Evolutionary conservation across 1,140 invertebrate species (phyloP).

Genomic region (Copidosoma floridanum): DNA sequence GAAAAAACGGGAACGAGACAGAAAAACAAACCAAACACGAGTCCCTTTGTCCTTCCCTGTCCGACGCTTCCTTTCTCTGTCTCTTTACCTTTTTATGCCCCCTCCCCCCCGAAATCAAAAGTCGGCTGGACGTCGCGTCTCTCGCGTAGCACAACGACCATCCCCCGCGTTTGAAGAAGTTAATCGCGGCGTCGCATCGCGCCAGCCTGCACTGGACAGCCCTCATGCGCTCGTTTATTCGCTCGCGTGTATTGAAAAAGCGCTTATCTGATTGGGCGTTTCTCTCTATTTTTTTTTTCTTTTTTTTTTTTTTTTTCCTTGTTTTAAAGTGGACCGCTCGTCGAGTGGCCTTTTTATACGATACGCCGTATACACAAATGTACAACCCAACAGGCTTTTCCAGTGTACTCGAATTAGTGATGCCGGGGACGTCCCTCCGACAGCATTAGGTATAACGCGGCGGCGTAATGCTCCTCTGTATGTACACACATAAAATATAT

Average conservation of each 20-base stretch:
- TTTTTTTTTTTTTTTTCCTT: too few species aligned
- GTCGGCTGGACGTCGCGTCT: constrained; percentile 11
- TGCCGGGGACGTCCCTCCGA: too few species aligned
- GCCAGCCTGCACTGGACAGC: constrained; percentile 39
- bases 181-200: constrained; percentile 37
- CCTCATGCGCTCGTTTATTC: constrained; percentile 26
- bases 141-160: too few species aligned
- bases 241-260: constrained; percentile 28
- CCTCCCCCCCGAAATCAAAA: not conserved
- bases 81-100: not conserved
- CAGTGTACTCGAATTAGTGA: too few species aligned
- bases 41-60: not conserved
- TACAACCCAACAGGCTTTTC: too few species aligned
- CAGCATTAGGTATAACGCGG: too few species aligned
- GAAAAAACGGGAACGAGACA: too few species aligned
- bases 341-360: not conserved
- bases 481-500: too few species aligned
- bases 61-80: not conserved
- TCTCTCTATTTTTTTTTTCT: too few species aligned
- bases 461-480: too few species aligned
- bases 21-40: too few species aligned
- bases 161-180: constrained; percentile 30
- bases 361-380: too few species aligned
- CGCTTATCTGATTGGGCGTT: constrained; percentile 28
- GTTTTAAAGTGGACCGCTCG: constrained; percentile 35